Evolutionary conservation across 1,140 invertebrate species (phyloP), one percentile per base, ranked within the genome.

Genomic region (Temnothorax nylanderi): DNA sequence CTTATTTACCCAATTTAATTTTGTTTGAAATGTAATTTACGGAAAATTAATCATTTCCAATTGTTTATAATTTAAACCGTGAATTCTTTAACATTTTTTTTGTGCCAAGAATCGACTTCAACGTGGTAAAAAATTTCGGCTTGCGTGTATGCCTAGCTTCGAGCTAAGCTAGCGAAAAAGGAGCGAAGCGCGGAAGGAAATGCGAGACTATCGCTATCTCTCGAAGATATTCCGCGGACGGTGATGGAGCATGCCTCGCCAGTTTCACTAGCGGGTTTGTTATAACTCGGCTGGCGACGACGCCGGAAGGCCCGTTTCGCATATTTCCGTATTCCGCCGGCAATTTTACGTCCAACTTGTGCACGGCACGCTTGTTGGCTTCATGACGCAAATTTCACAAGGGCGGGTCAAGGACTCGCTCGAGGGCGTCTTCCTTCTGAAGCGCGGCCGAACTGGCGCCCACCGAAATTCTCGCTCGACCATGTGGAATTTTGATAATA

Each of bases 331-430:
- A 89, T 92, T 87, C 64, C 87, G 67, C 78, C 69, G 81, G 91
- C 89, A 92, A 93, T 94, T 94, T 94, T 93, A 92, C 90, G 72
- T 90, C 87, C 85, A 91, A 93, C 90, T 92, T 91, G 84, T 37
- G 47, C 77, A 37, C 64, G 47, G 47, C 41, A 58, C 32, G 41
- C 62, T 80, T 75, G 88, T 85, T 86, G 47, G 32, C 32, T 69
- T 72, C 21, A 26, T 49, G 54, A 84, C 54, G 54, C 80, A 84
- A 82, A 84, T 84, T 84, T 84, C 80, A 62, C 69, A 81, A 71
- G 62, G 44, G 54, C 41, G 54, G 49, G 78, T 74, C 69, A 84
- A 84, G 80, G 67, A 47, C 69, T 84, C 54, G 80, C 54, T 47
- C 13, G 67, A 84, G 54, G 54, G 54, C 67, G 58, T 82, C 54